Base-by-base conservation (phyloP, 2,888 invertebrate genomes). In the Flexamia atlantica region DNA sequence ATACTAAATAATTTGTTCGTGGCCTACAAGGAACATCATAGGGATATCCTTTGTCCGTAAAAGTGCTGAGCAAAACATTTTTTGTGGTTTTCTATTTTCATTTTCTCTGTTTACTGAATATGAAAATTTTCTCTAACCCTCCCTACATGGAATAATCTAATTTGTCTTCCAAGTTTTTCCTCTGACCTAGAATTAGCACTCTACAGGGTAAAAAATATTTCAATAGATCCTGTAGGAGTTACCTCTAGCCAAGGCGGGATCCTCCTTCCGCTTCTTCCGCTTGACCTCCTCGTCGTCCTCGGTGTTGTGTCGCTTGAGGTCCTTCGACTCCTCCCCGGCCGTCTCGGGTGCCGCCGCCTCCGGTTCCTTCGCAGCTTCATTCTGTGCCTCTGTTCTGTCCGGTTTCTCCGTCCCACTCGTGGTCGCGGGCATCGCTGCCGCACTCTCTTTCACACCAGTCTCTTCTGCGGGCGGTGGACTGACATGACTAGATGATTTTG, bases 261-360 rank as follows among this genome's bases (percentile, higher is more conserved):
- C 89, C 81, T 96, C 96, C 89, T 95, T 96, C n/a, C 94, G 92
- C 89, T 95, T 94, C 89, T 96, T 96, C 82, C 94, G 92, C 86
- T 94, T 94, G 53, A 91, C 92, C 82, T 94, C 94, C 20, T 95
- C 95, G 87, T 97, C 96, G 36, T 91, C 87, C 32, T 87, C 87
- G 0, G 85, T 80, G 7, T 85, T 85, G 79, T 86, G 86, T 17
- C 85, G 57, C 82, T 81, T 72, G 53, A 57, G 28, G 14, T 85
- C 76, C 46, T 81, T 81, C 28, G 28, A 3, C 7, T 79, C 79
- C 36, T 79, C 79, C 12, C 12, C 10, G 3, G 57, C 10, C 1
- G 57, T 10, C 32, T 79, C 79, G 17, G 79, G 57, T 0, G 57
- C 79, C 20, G 25, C 57, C 10, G 68, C 25, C 40, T 82, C 42